Percentiles rank a stretch among this genome's conserved stretches.
Conservation (phyloP, 2,113 vertebrate species). For the Lepus timidus region DNA sequence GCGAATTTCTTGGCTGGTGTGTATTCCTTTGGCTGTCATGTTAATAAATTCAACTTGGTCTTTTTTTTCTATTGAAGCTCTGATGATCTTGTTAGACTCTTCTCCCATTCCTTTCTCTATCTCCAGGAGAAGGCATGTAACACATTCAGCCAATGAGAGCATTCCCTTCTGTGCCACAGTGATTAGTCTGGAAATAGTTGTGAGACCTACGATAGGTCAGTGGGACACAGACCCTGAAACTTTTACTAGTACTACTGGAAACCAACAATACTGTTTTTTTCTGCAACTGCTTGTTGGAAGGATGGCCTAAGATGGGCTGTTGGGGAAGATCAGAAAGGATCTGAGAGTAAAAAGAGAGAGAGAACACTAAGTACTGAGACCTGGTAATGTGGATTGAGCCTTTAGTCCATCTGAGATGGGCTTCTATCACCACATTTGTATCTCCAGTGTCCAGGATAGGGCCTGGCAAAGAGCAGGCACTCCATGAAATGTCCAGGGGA, state of each 20-base stretch:
- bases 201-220: background rate
- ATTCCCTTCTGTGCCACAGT: constrained; percentile 21
- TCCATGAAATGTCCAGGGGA: constrained; percentile 12
- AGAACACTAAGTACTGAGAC: background rate
- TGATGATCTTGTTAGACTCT: constrained; percentile 29
- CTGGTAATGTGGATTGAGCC: background rate
- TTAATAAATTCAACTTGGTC: constrained; percentile 35
- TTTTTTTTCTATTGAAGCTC: constrained; percentile 34
- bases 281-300: background rate
- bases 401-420: background rate
- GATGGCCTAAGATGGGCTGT: background rate
- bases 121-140: background rate
- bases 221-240: constrained; percentile 40
- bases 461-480: background rate
- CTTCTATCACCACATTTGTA: background rate
- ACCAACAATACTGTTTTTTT: background rate
- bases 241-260: constrained; percentile 7
- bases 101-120: background rate
- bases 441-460: background rate
- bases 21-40: background rate
- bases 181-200: constrained; percentile 42
- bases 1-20: constrained; percentile 31
- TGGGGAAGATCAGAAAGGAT: constrained; percentile 29
- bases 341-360: background rate
- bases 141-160: background rate